Base-by-base conservation (phyloP, 2,888 invertebrate species). In the Drosophila borealis region DNA sequence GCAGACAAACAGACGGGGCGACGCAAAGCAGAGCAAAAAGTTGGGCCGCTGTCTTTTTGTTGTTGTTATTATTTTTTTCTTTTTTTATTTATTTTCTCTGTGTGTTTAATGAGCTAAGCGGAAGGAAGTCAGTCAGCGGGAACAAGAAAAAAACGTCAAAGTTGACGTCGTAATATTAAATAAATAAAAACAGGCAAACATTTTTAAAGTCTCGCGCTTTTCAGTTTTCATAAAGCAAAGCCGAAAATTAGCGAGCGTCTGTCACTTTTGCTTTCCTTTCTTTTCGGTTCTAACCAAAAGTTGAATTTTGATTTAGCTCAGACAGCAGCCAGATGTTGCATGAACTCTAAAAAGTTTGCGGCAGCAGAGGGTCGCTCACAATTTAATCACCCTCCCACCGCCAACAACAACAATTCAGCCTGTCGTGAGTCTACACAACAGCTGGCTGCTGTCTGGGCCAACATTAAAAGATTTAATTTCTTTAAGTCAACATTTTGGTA, bases 81-180 rank as follows among this genome's bases (percentile, higher is more conserved):
- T 46, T 48, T 1, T 60, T 33, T 29, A 29, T 29, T 29, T 29
- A 29, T 29, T 39, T 49, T 13, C 19, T 60, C 49, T 68, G 63
- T 81, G 74, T 89, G 87, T 89, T 89, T 89, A 90, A 89, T 89
- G 89, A 89, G 89, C 87, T 89, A 89, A 90, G 81, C 89, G 89
- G 89, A 89, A 90, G 90, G 88, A 89, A 90, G 87, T 85, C 90
- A 88, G 78, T 72, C 86, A 68, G 77, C 67, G 61, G 50, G 56
- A 45, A 73, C 55, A 56, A 36, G 51, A 67, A 67, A 21, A 25
- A 59, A 65, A 74, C 77, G 82, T 70, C 80, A 71, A 79, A 82
- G 81, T 74, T 69, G 68, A 59, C 70, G 74, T 65, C 59, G 81
- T 83, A 71, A 83, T 80, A 87, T 74, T 78, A 87, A 87, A 81